Base-by-base conservation (phyloP, 1,140 invertebrate genomes). In the Archivesica marissinica region DNA sequence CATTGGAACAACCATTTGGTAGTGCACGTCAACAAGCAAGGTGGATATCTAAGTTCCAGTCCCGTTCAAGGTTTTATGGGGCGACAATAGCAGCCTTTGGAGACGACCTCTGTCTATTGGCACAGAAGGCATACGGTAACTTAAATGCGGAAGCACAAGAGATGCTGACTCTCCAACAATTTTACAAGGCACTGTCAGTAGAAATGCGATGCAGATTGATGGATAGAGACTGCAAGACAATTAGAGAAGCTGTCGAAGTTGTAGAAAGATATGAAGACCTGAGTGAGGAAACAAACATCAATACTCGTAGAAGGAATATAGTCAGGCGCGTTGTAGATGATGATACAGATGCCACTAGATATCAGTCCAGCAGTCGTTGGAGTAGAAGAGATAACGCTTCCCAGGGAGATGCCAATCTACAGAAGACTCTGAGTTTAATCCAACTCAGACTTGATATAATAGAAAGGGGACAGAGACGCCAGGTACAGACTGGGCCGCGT, bases 221-320 rank as follows among this genome's bases (percentile, higher is more conserved):
- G 52, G 54, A 82, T 59, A 56, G 39, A 4, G 72, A 80, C 7
- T 81, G 70, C 25, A 52, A 41, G n/a, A 59, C 68, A 17, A 38
- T 77, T 11, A 38, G 64, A 15, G 77, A 76, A 33, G 74, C 56
- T 13, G 74, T 81, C 11, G 70, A 68, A 41, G 64, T 82, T 0
- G 78, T 77, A 13, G 76, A 86, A n/a, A 35, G 54, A 17, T 86
- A 86, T 38, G 84, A 86, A 20, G 52, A 54, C 11, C 23, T 79
- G 25, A 1, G 66, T 4, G 84, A 77, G 6, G 33, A 79, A 9
- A 28, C 25, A n/a, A 74, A 59, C 72, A 33, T 25, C 9, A 25
- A 13, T 9, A n/a, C n/a, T n/a, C n/a, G n/a, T n/a, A n/a, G 11
- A 28, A 15, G 50, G 52, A n/a, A 20, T n/a, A 2, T 35, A n/a